These are phyloP conservation scores for Epizoanthus fatuus DNA, from an alignment of 92 coral and sea anemone species.

Conservation along the genomic window DNA sequence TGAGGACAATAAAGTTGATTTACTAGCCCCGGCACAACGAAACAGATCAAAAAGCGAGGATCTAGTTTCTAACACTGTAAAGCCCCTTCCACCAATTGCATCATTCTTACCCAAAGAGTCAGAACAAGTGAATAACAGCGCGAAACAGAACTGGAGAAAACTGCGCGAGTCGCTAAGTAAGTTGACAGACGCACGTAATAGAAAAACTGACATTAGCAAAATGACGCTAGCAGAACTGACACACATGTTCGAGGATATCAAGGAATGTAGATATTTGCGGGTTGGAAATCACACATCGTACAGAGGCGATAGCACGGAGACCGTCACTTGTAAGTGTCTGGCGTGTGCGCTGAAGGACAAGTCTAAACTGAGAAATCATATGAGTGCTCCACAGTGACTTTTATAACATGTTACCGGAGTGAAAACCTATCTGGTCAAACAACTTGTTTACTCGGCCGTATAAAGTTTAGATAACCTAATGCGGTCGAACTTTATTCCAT, in stretches of 20 bases:
- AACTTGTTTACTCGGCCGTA: background rate
- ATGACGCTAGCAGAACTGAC: slow-evolving; percentile 83
- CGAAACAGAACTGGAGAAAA: slow-evolving; percentile 74
- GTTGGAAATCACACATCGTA: slow-evolving; percentile 78
- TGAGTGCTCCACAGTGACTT: slow-evolving; percentile 77
- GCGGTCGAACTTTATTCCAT: background rate
- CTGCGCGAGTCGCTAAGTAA: slow-evolving; percentile 74
- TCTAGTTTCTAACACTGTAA: slow-evolving; percentile 7
- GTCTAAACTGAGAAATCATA: slow-evolving; percentile 77
- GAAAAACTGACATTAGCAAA: slow-evolving; percentile 75
- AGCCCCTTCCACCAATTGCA: slow-evolving; percentile 59
- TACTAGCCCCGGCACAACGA: slow-evolving; percentile 4
- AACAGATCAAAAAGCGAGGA: slow-evolving; percentile 32
- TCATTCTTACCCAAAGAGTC: slow-evolving; percentile 61
- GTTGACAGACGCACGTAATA: slow-evolving; percentile 48
- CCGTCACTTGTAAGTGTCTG: slow-evolving; percentile 72
- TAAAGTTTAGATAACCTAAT: background rate
- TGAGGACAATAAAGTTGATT: background rate
- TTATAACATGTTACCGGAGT: no score
- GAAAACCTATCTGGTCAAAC: background rate
- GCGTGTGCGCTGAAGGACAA: slow-evolving; percentile 81
- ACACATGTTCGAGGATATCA: slow-evolving; percentile 82
- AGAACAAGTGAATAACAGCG: slow-evolving; percentile 64
- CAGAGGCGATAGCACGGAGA: slow-evolving; percentile 68
- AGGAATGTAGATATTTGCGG: slow-evolving; percentile 88